These are phyloP conservation scores for Motacilla tschutschensis DNA, from an alignment of 2,113 vertebrate genomes.

Conservation along the genomic window DNA sequence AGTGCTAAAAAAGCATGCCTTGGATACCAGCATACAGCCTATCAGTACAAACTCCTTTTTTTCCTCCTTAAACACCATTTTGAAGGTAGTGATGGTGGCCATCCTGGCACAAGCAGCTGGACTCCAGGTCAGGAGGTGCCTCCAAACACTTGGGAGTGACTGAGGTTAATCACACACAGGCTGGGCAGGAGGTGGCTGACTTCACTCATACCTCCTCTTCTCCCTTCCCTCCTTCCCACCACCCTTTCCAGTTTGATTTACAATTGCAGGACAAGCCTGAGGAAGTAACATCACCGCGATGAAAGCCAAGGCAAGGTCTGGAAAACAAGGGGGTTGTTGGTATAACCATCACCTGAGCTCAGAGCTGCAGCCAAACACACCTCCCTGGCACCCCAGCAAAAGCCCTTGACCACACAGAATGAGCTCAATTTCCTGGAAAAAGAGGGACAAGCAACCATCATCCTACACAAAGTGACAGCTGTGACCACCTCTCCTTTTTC, in stretches of 20 bases:
- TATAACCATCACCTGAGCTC: not conserved
- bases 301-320: not conserved
- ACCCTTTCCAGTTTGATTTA: not conserved
- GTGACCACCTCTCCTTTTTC: not conserved
- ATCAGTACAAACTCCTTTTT: not conserved
- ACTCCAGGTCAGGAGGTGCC: not conserved
- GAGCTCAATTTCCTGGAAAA: not conserved
- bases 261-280: not conserved
- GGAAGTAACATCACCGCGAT: not conserved
- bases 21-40: not conserved
- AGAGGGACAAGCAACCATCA: not conserved
- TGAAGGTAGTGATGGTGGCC: not conserved
- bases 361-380: not conserved
- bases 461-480: not conserved
- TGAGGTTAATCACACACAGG: not conserved
- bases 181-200: not conserved
- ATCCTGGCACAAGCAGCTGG: not conserved
- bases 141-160: not conserved
- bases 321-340: not conserved
- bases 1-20: not conserved
- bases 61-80: not conserved
- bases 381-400: not conserved
- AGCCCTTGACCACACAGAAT: fast-evolving
- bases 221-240: not conserved
- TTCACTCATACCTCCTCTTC: not conserved